Evolutionary conservation across 1,140 invertebrate species (phyloP).

Genomic region (Drosophila navojoa): DNA sequence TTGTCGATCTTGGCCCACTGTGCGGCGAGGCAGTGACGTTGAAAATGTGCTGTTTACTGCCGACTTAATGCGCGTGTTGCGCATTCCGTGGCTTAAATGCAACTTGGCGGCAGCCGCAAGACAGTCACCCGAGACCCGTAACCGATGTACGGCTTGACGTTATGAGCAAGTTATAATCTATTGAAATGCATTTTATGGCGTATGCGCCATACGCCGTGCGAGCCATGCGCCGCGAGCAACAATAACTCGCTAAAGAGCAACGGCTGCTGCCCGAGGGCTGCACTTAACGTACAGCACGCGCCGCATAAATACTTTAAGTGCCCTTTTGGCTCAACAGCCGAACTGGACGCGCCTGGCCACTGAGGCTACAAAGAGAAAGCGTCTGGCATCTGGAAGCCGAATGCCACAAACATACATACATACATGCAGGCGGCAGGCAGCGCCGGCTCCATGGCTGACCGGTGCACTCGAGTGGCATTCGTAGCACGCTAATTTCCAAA

Average conservation of each 20-base stretch:
- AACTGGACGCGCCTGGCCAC: conserved; percentile 14
- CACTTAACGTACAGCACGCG: conserved; percentile 69
- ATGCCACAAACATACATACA: neutral
- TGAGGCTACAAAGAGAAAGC: neutral
- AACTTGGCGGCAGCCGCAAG: conserved; percentile 38
- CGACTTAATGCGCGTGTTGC: conserved; percentile 51
- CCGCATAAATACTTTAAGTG: conserved; percentile 62
- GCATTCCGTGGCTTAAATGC: conserved; percentile 60
- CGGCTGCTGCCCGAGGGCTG: conserved; percentile 45
- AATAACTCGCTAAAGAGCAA: conserved; percentile 22
- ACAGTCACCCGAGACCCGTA: conserved; percentile 31
- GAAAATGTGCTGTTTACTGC: conserved; percentile 72
- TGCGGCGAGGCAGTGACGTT: conserved; percentile 23
- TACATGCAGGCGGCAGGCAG: neutral
- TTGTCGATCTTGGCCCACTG: conserved; percentile 17
- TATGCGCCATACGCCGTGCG: conserved; percentile 54
- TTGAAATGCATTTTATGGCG: conserved; percentile 77
- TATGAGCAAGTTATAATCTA: conserved; percentile 74
- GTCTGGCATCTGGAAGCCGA: neutral
- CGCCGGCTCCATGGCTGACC: conserved; percentile 49
- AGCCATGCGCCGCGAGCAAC: conserved; percentile 14
- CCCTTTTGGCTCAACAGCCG: conserved; percentile 39
- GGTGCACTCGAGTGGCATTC: conserved; percentile 55
- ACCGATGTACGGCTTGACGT: conserved; percentile 64
- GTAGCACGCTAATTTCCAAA: conserved; percentile 63